Conservation (phyloP, 2,888 invertebrate species). For the Xanthia togata region DNA sequence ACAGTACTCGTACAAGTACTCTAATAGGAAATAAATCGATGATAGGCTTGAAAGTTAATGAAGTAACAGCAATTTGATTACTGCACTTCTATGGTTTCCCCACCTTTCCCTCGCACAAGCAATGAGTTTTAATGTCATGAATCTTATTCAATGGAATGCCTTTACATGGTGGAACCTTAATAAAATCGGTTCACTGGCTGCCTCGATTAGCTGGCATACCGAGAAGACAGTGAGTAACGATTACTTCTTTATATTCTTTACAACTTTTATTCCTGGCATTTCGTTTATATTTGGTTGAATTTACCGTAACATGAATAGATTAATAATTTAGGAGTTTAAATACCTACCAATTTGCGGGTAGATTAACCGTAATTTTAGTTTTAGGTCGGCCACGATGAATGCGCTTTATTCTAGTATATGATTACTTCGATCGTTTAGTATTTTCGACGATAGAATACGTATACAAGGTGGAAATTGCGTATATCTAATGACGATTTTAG, state of each 20-base stretch:
- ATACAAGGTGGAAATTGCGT: no score
- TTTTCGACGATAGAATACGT: background rate
- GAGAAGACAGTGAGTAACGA: slow-evolving; percentile 54
- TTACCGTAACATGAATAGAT: background rate
- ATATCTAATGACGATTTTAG: no score
- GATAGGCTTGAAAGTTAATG: slow-evolving; percentile 44
- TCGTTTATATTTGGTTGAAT: slow-evolving; percentile 9
- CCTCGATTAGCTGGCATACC: slow-evolving; percentile 56
- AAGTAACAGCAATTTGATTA: slow-evolving; percentile 56
- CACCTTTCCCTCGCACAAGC: slow-evolving; percentile 13
- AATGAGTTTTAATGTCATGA: slow-evolving; percentile 59
- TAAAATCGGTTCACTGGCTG: slow-evolving; percentile 64
- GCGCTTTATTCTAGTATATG: background rate
- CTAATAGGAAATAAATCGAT: slow-evolving; percentile 50
- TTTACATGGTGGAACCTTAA: slow-evolving; percentile 49
- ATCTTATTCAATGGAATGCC: slow-evolving; percentile 49
- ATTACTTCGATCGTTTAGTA: background rate
- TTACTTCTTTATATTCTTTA: slow-evolving; percentile 41
- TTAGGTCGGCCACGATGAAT: slow-evolving; percentile 8
- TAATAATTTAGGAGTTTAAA: background rate
- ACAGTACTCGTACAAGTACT: slow-evolving; percentile 8
- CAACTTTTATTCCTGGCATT: slow-evolving; percentile 4
- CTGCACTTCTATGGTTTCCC: slow-evolving; percentile 47
- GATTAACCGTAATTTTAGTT: slow-evolving; percentile 30
- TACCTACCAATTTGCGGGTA: slow-evolving; percentile 14